Conservation (phyloP, 2,797 vertebrate genomes). For the Galago senegalensis region DNA sequence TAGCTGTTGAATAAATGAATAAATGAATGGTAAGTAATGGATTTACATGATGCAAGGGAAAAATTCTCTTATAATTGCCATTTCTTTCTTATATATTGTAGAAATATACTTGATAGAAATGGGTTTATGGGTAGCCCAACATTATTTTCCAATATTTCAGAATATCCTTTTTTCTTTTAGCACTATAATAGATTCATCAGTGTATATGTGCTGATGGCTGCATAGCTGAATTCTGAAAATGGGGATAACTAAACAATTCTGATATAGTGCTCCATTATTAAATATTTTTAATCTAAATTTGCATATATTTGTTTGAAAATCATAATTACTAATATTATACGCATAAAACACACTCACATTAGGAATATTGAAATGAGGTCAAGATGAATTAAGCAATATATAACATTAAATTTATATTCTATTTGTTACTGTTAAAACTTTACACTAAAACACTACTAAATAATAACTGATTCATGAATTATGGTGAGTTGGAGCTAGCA, state of each 20-base stretch:
- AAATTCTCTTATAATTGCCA: background rate
- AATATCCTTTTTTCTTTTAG: background rate
- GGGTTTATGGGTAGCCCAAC: background rate
- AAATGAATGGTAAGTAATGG: background rate
- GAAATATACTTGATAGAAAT: conserved; percentile 30
- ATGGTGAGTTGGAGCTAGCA: background rate
- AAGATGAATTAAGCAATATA: background rate
- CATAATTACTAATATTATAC: background rate
- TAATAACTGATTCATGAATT: background rate
- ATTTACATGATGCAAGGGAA: background rate
- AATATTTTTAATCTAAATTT: background rate
- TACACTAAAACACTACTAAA: background rate
- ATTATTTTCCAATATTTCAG: conserved; percentile 11
- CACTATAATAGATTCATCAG: background rate
- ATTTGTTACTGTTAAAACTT: background rate
- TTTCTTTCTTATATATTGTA: background rate
- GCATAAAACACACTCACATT: background rate
- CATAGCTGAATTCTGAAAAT: background rate
- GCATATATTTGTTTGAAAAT: background rate
- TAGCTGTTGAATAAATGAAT: background rate
- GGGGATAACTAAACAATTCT: background rate
- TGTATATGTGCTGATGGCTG: background rate
- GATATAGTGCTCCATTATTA: background rate
- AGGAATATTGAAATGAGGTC: background rate
- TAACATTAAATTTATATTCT: background rate